Conservation (phyloP, 2,113 vertebrate species). For the Aphyosemion australe region DNA sequence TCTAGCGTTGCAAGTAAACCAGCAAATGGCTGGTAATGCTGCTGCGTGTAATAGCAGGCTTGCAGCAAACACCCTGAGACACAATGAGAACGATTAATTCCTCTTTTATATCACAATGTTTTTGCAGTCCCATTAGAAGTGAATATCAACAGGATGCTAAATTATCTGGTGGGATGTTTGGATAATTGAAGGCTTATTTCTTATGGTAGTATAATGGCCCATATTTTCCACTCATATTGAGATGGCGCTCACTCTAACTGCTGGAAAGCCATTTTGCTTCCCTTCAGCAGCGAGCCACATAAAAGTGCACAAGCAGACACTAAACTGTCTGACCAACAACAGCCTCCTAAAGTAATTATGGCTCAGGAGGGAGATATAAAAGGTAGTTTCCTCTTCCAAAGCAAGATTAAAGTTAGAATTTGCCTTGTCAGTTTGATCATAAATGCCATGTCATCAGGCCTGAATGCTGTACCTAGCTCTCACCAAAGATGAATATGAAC, state of each 20-base stretch:
- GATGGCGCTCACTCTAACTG: slow-evolving; percentile 14
- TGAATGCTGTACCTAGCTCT: background rate
- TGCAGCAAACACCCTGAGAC: slow-evolving; percentile 9
- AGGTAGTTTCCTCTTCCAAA: background rate
- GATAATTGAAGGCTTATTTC: slow-evolving; percentile 14
- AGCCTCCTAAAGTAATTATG: slow-evolving; percentile 10
- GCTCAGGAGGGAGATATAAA: slow-evolving; percentile 2
- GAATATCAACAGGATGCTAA: slow-evolving; percentile 11
- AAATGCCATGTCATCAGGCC: background rate
- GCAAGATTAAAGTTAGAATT: background rate
- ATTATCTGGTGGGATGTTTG: slow-evolving; percentile 16
- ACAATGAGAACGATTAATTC: slow-evolving; percentile 9
- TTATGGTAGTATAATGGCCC: slow-evolving; percentile 21
- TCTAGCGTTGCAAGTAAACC: background rate
- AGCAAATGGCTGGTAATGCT: slow-evolving; percentile 4
- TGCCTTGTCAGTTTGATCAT: background rate
- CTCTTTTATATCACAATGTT: slow-evolving; percentile 20
- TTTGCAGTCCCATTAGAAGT: background rate
- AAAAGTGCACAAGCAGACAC: background rate
- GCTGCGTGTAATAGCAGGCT: background rate
- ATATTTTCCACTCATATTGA: slow-evolving; percentile 20
- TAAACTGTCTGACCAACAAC: background rate
- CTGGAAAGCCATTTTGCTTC: slow-evolving; percentile 9
- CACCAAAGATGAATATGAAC: background rate
- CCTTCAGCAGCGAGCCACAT: background rate